Conservation (phyloP, 2,113 vertebrate species). For the Jacana jacana region DNA sequence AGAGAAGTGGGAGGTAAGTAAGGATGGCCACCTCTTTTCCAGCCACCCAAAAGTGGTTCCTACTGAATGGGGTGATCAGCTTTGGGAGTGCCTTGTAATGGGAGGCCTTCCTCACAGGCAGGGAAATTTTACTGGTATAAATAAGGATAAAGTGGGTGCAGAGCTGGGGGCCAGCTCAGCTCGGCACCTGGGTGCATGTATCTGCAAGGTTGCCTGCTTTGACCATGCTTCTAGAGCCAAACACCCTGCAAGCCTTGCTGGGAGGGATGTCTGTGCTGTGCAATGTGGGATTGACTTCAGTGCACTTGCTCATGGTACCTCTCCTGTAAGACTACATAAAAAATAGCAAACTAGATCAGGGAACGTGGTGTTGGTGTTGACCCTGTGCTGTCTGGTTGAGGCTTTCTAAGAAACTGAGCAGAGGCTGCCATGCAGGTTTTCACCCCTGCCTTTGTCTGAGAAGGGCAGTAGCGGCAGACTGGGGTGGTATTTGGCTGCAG, state of each 20-base stretch:
- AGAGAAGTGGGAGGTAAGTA: neutral
- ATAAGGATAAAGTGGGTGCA: neutral
- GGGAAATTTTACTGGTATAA: neutral
- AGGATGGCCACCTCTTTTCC: neutral
- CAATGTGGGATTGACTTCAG: neutral
- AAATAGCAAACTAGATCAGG: neutral
- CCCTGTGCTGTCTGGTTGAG: neutral
- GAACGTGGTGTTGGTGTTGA: neutral
- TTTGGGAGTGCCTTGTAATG: neutral
- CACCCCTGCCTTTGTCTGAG: neutral
- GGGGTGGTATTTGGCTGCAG: neutral
- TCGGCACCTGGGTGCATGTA: fast-evolving
- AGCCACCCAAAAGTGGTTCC: neutral
- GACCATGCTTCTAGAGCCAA: neutral
- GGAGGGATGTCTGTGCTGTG: neutral
- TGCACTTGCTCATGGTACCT: too few species aligned
- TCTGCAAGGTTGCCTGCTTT: neutral
- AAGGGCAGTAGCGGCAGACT: neutral
- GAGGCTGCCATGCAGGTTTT: neutral
- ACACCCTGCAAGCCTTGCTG: neutral
- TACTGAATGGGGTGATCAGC: neutral
- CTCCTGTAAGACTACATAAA: neutral
- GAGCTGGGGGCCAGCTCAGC: fast-evolving
- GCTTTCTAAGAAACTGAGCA: neutral
- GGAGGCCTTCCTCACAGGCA: neutral